Evolutionary conservation across 2,797 vertebrate genomes (phyloP), one percentile per base, ranked within the genome.

Genomic region (Hirundo rustica): DNA sequence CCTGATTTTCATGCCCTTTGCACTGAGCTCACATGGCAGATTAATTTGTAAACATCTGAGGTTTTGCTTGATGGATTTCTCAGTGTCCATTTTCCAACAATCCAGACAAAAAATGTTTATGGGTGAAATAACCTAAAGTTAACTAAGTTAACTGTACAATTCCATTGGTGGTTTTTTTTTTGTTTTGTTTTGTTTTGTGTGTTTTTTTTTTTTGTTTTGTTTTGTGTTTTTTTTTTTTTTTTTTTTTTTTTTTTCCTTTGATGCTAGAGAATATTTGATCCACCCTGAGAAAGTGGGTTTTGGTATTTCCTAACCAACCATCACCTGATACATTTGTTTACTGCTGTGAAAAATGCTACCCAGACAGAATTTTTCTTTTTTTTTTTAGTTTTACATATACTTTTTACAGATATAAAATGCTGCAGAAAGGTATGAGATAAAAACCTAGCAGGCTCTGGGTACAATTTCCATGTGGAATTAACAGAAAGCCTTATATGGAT

Each of bases 1-100:
- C 57, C 47, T 66, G 87, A 66, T 86, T 94, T 92, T 75, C 45
- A 30, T 96, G 93, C 70, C 91, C 91, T 95, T 95, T 95, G 80
- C 77, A 90, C 87, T 32, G 68, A 72, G 44, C 72, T 57, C 58
- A 65, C 53, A 12, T 34, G 54, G 78, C 78, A 92, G 81, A 89
- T 87, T 67, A 60, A 57, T 95, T 91, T 85, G 38, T 92, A 40
- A 79, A n/a, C 38, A 82, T 92, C 74, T 81, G 36, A 17, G 10
- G 4, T 9, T 30, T 75, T 45, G 2, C 17, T 29, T 92, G 88
- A 89, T 61, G 68, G 84, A 85, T 93, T 91, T 93, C 54, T 75
- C 60, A 80, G 11, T 65, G 50, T 25, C 42, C 6, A 9, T 77
- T 85, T 93, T 88, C 36, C 54, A 82, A n/a, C 75, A 85, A 16